phyloP scores from a whole-genome alignment of 2,797 vertebrate species.

The Nyctibius grandis region DNA sequence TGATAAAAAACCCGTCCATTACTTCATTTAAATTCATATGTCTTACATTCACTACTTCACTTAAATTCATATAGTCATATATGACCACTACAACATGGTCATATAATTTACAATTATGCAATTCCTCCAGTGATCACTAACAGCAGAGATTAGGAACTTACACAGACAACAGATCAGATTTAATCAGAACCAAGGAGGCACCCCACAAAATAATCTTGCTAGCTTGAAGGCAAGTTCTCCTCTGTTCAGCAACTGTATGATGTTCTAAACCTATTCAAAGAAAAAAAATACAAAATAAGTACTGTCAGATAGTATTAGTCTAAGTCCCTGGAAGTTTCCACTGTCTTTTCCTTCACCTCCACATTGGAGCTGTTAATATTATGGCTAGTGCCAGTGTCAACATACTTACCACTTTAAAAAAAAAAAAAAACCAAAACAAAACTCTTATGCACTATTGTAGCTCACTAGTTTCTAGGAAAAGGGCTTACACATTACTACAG shows the following conservation, averaged over 20 bases:
- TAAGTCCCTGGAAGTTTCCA: not conserved
- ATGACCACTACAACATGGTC: not conserved
- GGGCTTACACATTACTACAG: not conserved
- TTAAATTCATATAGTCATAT: not conserved
- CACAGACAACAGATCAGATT: conserved; percentile 73
- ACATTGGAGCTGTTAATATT: not conserved
- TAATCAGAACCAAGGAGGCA: conserved; percentile 68
- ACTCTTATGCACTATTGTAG: not conserved
- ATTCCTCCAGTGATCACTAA: not conserved
- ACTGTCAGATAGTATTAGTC: not conserved
- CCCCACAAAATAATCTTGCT: conserved; percentile 78
- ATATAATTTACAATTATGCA: not conserved
- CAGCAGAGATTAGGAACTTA: conserved; percentile 55
- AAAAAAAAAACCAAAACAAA: too few species aligned
- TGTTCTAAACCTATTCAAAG: conserved; percentile 71
- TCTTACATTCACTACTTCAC: not conserved
- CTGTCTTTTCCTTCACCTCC: not conserved
- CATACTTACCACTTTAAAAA: not conserved
- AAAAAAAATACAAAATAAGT: not conserved
- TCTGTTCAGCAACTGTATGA: conserved; percentile 70
- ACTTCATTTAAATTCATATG: not conserved
- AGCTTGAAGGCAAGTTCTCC: conserved; percentile 77
- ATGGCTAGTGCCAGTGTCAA: not conserved
- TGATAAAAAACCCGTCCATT: not conserved
- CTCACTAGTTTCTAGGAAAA: not conserved